phyloP scores from a whole-genome alignment of 1,140 invertebrate genomes.

The Campoletis sonorensis region DNA sequence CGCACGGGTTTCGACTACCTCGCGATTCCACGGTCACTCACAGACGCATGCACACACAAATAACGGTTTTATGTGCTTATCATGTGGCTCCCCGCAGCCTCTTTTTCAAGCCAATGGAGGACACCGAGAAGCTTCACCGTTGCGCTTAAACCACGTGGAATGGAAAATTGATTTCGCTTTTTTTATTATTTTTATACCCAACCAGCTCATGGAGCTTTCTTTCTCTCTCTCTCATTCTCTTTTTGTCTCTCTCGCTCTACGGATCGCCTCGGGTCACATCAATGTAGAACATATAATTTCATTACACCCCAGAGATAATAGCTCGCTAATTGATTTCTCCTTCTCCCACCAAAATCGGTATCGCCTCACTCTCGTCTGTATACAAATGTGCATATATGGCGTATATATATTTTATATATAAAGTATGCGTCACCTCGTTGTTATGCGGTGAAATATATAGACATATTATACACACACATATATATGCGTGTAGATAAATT shows the following conservation, averaged over 20 bases:
- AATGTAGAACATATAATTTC: slow-evolving; percentile 45
- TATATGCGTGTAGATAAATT: not conserved
- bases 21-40: not conserved
- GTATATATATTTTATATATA: too few species aligned
- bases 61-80: slow-evolving; percentile 12
- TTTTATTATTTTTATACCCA: too few species aligned
- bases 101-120: slow-evolving; percentile 16
- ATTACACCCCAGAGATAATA: slow-evolving; percentile 42
- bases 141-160: not conserved
- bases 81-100: slow-evolving; percentile 30
- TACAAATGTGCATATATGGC: too few species aligned
- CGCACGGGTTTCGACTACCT: too few species aligned
- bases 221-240: not conserved
- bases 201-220: not conserved
- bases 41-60: not conserved
- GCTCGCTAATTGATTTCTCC: slow-evolving; percentile 43
- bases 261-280: slow-evolving; percentile 25
- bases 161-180: slow-evolving; percentile 3
- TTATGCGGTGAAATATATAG: not conserved
- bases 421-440: not conserved
- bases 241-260: not conserved
- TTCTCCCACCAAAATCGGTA: not conserved
- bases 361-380: not conserved
- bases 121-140: too few species aligned
- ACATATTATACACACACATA: not conserved